Evolutionary conservation across 2,797 vertebrate species (phyloP), one percentile per base, ranked within the genome.

Genomic region (Catamblyrhynchus diadema): DNA sequence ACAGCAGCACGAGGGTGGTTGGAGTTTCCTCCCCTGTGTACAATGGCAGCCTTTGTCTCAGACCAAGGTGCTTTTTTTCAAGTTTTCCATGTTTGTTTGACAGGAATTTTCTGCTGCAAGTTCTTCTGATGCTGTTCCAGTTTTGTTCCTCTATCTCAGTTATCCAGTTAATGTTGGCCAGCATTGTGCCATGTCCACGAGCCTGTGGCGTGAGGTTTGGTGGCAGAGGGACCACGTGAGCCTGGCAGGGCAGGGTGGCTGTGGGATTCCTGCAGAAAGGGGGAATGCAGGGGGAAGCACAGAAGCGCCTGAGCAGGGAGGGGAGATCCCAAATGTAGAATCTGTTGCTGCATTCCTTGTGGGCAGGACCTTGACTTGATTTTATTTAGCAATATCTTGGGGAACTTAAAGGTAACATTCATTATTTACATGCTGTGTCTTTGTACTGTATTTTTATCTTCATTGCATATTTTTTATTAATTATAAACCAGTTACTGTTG

Each of bases 31-130:
- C 80, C 89, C 42, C 6, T 73, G 79, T 37, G 70, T 71, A 79
- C 93, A 96, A 77, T 86, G 83, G 77, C 75, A 95, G 53, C 30
- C 92, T 95, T 95, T 93, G 93, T 96, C 72, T 90, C 35, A 70
- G 47, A 71, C 77, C 9, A 10, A 83, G 65, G 18, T 54, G 2
- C 56, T 87, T 67, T 92, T 73, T 90, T 88, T 42, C 66, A 60
- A 23, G 67, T 81, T 95, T 94, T 60, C 64, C 57, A 8, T 35
- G 80, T 94, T 93, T 90, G 53, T 64, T 89, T 92, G 81, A 92
- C 59, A 56, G 70, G 56, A 53, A 35, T 90, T 78, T 95, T 91
- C 82, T 93, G 54, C 35, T 96, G 64, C 84, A 56, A 7, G 57
- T 77, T 88, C 62, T 91, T 92, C 51, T 88, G 82, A 70, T 86